These are phyloP conservation scores for Reticulitermes speratus DNA, from an alignment of 1,140 invertebrate species.

Conservation along the genomic window DNA sequence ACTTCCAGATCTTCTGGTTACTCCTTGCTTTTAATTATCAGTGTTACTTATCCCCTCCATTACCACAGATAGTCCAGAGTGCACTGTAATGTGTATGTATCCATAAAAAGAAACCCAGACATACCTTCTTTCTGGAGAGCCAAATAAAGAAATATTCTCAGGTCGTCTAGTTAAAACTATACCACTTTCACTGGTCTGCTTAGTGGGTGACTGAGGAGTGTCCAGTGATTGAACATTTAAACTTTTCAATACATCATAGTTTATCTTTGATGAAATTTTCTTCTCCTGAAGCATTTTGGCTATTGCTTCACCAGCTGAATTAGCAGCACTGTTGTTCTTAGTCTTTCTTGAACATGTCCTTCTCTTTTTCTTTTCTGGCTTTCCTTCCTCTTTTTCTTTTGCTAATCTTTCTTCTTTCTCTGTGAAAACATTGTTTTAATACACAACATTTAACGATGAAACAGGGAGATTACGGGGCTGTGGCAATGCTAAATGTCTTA, in stretches of 20 bases:
- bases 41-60: no score
- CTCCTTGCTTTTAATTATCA: no score
- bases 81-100: no score
- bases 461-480: background rate
- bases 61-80: no score
- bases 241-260: constrained; percentile 93
- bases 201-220: background rate
- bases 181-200: background rate
- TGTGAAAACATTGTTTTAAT: constrained; percentile 43
- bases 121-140: background rate
- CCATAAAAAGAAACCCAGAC: background rate
- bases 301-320: constrained; percentile 76
- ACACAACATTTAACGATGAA: background rate
- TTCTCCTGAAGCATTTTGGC: constrained; percentile 94
- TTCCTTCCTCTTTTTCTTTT: constrained; percentile 74
- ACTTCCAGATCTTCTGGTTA: no score
- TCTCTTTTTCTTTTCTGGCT: constrained; percentile 73
- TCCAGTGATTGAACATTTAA: constrained; percentile 52
- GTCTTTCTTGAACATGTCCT: constrained; percentile 41
- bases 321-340: constrained; percentile 33
- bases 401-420: constrained; percentile 76
- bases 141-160: background rate
- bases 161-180: background rate
- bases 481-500: background rate
- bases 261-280: constrained; percentile 94